These are phyloP conservation scores for Petrocephalus sullivani DNA, from an alignment of 2,797 vertebrate genomes.

Conservation along the genomic window DNA sequence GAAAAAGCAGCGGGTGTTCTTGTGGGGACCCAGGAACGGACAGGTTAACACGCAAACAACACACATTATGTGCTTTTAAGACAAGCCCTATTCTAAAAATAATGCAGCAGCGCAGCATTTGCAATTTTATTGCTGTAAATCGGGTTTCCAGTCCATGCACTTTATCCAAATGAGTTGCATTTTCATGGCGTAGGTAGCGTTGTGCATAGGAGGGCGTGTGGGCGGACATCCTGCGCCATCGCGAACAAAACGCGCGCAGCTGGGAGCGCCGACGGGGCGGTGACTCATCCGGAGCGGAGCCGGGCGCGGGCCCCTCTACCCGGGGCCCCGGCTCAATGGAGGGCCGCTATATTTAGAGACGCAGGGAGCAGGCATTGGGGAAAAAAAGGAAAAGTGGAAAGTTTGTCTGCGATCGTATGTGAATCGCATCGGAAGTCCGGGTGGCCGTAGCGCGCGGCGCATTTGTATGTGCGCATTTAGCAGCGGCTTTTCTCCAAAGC, in stretches of 20 bases:
- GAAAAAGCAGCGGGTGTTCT: background rate
- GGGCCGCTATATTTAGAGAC: constrained; percentile 17
- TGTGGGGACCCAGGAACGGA: background rate
- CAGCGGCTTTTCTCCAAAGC: background rate
- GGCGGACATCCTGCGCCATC: constrained; percentile 11
- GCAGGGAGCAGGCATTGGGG: background rate
- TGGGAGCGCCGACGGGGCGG: background rate
- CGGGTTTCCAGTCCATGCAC: background rate
- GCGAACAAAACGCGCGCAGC: background rate
- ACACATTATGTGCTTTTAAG: background rate
- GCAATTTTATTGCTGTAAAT: background rate
- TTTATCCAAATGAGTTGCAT: background rate
- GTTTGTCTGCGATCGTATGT: background rate
- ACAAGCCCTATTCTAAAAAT: background rate
- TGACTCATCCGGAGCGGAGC: constrained; percentile 19
- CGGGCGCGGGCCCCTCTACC: background rate
- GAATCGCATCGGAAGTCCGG: background rate
- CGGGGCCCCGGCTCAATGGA: background rate
- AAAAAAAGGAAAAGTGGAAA: constrained; percentile 3
- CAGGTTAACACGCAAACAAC: background rate
- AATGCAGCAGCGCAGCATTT: background rate
- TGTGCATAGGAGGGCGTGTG: background rate
- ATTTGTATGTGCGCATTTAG: background rate
- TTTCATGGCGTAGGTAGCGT: background rate
- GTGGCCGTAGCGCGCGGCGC: background rate